Base-by-base conservation (phyloP, 1,140 invertebrate species). In the Nephotettix cincticeps region DNA sequence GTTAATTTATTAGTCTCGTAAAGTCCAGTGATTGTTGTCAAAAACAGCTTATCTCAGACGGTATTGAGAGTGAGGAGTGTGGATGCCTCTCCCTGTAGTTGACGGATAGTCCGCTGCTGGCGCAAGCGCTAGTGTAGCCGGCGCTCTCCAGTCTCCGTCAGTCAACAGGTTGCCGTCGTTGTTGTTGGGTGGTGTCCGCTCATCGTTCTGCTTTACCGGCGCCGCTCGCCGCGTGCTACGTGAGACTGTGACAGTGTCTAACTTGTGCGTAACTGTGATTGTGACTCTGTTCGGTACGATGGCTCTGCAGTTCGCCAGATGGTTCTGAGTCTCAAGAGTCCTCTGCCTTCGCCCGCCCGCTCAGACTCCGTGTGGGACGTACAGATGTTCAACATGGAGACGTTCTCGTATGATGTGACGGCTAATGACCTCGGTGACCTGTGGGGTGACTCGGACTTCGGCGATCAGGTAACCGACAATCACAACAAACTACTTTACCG, bases 391-490 rank as follows among this genome's bases (percentile, higher is more conserved):
- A 43, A 45, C 32, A 67, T 67, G 64, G 64, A 67, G 25, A 67
- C 64, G 19, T 66, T 71, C 30, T 27, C 65, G n/a, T 68, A 72
- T 30, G 61, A 68, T 19, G 64, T 70, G 27, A 64, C 63, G 6
- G 69, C 68, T 17, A 69, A 72, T 23, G 71, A 72, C 58, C 64
- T 72, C 58, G 63, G 65, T 25, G 68, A 70, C 29, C 30, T 72
- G 9, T 72, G 68, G 68, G 64, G 71, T 40, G 64, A 72, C 54
- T 70, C 71, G 19, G 71, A 72, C 63, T 56, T 72, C 19, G 32
- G 32, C 32, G 71, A 72, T 66, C 71, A 69, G 71, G 71, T 72
- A 32, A 61, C 30, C 14, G 19, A 36, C n/a, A n/a, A n/a, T n/a
- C n/a, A n/a, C n/a, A n/a, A n/a, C n/a, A n/a, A n/a, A n/a, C n/a